These are phyloP conservation scores for Myoxocephalus aenaeus DNA, from an alignment of 2,797 vertebrate species.

Conservation along the genomic window DNA sequence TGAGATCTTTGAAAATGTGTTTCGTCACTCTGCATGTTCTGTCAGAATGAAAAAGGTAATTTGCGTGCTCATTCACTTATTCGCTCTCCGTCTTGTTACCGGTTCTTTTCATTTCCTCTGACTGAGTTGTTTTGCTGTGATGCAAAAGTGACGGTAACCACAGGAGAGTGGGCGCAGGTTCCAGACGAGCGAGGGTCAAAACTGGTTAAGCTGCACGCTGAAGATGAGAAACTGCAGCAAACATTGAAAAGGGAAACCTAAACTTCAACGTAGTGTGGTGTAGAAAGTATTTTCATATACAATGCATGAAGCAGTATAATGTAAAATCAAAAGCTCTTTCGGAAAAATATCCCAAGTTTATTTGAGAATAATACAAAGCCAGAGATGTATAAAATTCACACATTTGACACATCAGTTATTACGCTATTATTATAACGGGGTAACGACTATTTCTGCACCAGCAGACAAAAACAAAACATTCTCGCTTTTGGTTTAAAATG, in stretches of 20 bases:
- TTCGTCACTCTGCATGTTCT: not conserved
- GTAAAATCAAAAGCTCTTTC: not conserved
- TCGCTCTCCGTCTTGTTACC: not conserved
- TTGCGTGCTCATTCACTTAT: slow-evolving; percentile 2
- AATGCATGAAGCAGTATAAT: not conserved
- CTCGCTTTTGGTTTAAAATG: not conserved
- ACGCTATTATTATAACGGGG: slow-evolving; percentile 3
- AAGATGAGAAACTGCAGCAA: not conserved
- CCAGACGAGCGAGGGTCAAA: not conserved
- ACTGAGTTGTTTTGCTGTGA: slow-evolving; percentile 1
- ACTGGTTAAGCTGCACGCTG: not conserved
- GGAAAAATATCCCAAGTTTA: not conserved
- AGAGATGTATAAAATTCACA: not conserved
- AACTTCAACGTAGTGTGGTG: not conserved
- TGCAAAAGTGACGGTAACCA: not conserved
- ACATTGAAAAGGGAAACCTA: not conserved
- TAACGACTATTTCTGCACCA: not conserved
- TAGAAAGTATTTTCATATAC: too few relatives aligned
- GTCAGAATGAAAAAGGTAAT: not conserved
- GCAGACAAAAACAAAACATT: not conserved
- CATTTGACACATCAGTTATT: not conserved
- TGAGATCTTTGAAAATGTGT: slow-evolving; percentile 13
- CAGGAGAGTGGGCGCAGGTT: not conserved
- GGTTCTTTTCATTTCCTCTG: not conserved
- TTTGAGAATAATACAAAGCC: not conserved